Conservation (phyloP, 1,140 invertebrate genomes). For the Cyrtorhinus lividipennis region DNA sequence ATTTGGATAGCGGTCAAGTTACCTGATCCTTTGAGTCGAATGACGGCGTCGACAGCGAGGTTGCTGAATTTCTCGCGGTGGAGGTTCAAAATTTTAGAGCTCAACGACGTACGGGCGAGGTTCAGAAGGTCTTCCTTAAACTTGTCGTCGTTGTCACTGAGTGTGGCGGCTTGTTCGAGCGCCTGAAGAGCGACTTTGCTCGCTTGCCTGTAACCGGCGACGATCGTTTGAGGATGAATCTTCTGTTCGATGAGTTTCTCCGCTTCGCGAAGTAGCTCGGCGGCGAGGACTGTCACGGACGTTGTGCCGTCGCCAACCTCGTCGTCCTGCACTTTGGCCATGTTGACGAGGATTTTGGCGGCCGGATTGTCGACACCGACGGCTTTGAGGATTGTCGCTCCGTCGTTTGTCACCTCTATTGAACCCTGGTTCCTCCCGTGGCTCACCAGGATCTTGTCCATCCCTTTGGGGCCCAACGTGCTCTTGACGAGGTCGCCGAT, state of each 20-base stretch:
- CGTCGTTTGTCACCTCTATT: slow-evolving; percentile 98
- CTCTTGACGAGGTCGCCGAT: slow-evolving; percentile 97
- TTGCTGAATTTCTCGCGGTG: slow-evolving; percentile 95
- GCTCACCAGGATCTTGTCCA: slow-evolving; percentile 98
- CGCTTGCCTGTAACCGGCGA: slow-evolving; percentile 51
- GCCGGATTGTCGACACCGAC: slow-evolving; percentile 98
- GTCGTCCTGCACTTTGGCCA: slow-evolving; percentile 97
- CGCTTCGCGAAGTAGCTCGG: slow-evolving; percentile 88
- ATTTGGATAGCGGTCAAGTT: slow-evolving; percentile 95
- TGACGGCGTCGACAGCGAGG: slow-evolving; percentile 86
- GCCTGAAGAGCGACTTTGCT: slow-evolving; percentile 68
- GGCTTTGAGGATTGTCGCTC: slow-evolving; percentile 93
- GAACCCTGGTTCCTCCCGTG: slow-evolving; percentile 63
- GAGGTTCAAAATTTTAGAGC: slow-evolving; percentile 95
- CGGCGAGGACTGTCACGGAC: slow-evolving; percentile 88
- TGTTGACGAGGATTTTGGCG: slow-evolving; percentile 96
- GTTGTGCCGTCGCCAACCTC: slow-evolving; percentile 99
- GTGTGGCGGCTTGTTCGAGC: slow-evolving; percentile 52
- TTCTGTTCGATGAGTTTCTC: slow-evolving; percentile 88
- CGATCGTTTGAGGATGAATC: slow-evolving; percentile 97
- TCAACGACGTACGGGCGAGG: slow-evolving; percentile 93
- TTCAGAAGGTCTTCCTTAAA: slow-evolving; percentile 87
- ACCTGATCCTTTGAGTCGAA: slow-evolving; percentile 88
- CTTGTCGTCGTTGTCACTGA: slow-evolving; percentile 53
- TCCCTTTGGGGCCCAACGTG: slow-evolving; percentile 93